These are phyloP conservation scores for Cynocephalus volans DNA, from an alignment of 2,113 vertebrate genomes.

Conservation along the genomic window DNA sequence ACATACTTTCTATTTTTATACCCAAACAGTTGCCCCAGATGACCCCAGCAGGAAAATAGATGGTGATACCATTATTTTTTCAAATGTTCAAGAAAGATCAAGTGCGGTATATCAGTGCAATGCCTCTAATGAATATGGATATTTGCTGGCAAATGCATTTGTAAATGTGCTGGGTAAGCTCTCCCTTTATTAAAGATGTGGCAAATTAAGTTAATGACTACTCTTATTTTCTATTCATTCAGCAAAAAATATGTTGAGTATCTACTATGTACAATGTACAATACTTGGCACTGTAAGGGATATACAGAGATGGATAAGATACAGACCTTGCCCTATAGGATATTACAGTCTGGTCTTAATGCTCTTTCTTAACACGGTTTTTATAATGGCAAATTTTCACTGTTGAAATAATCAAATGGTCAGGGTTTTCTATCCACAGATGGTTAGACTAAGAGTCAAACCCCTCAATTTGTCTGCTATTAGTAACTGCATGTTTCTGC, in stretches of 20 bases:
- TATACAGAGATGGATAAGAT: background rate
- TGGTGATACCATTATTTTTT: conserved; percentile 96
- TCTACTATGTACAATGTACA: background rate
- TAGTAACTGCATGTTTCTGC: background rate
- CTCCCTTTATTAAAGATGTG: conserved; percentile 8
- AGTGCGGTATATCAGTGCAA: conserved; percentile 99
- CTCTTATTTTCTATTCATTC: conserved; percentile 12
- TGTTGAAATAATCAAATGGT: conserved; percentile 15
- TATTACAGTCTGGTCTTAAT: background rate
- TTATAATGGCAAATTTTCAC: background rate
- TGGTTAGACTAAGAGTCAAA: background rate
- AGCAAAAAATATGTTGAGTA: background rate
- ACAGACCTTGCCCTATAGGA: background rate
- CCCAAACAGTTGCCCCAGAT: conserved; percentile 92
- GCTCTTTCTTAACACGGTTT: conserved; percentile 6
- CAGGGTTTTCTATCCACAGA: background rate
- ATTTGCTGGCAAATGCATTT: conserved; percentile 97
- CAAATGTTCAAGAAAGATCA: conserved; percentile 93
- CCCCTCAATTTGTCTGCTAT: background rate
- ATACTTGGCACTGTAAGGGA: background rate
- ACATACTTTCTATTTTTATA: conserved; percentile 63
- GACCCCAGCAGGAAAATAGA: conserved; percentile 96
- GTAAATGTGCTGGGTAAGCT: conserved; percentile 97
- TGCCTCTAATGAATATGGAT: conserved; percentile 96
- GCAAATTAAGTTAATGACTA: conserved; percentile 39